Evolutionary conservation across 1,140 invertebrate genomes (phyloP).

Genomic region (Megalopta genalis): DNA sequence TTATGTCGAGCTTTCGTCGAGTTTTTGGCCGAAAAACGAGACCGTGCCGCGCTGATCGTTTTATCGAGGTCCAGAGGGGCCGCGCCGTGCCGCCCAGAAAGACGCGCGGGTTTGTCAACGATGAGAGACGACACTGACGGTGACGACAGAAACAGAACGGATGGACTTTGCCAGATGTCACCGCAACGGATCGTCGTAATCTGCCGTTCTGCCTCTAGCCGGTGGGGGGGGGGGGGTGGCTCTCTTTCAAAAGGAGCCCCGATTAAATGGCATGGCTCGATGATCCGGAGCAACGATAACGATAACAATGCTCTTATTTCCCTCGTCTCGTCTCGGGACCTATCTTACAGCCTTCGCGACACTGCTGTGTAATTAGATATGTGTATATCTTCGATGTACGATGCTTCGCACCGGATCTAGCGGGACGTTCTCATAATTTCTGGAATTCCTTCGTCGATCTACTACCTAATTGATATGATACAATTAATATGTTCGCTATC

Average conservation of each 20-base stretch:
- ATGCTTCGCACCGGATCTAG: not conserved
- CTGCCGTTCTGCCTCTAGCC: conserved; percentile 16
- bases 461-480: no score
- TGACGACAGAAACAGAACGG: conserved; percentile 44
- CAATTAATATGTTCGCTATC: no score
- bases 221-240: no score
- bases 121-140: conserved; percentile 45
- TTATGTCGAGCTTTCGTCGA: not conserved
- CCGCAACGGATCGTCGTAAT: conserved; percentile 34
- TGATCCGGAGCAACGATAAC: conserved; percentile 12
- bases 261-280: conserved; percentile 1
- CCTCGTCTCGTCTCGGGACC: not conserved
- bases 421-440: no score
- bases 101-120: conserved; percentile 8
- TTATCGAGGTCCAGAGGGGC: not conserved
- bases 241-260: conserved; percentile 10
- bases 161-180: conserved; percentile 48
- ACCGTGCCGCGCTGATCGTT: not conserved
- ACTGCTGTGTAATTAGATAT: conserved; percentile 17
- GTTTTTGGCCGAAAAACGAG: not conserved
- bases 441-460: no score
- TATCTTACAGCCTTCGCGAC: not conserved
- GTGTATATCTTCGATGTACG: not conserved
- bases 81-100: conserved; percentile 21
- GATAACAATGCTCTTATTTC: conserved; percentile 32